Evolutionary conservation across 2,113 vertebrate genomes (phyloP).

Genomic region (Lichenostomus cassidix): DNA sequence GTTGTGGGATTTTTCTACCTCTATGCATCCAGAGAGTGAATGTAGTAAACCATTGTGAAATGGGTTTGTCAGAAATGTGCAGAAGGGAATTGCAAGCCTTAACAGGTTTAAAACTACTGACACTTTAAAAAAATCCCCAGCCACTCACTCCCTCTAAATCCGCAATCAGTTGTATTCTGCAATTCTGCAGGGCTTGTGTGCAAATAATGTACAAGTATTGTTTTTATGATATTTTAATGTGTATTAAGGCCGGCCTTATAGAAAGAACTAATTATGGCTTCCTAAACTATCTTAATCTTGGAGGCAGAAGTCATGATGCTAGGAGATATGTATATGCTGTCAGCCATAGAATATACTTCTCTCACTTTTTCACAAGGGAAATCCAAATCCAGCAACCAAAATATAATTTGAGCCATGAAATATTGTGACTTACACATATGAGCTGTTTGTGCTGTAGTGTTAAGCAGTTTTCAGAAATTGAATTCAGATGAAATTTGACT

Average conservation of each 20-base stretch:
- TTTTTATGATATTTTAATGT: not conserved
- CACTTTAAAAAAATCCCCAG: not conserved
- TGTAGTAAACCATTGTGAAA: not conserved
- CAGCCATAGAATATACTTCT: not conserved
- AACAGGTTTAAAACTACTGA: not conserved
- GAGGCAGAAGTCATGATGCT: not conserved
- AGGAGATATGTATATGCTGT: not conserved
- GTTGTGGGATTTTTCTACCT: not conserved
- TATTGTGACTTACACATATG: not conserved
- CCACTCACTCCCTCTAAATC: not conserved
- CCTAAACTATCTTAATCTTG: not conserved
- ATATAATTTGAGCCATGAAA: not conserved
- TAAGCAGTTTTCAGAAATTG: not conserved
- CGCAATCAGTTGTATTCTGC: not conserved
- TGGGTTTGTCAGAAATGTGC: not conserved
- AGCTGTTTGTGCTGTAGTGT: not conserved
- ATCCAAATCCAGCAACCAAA: not conserved
- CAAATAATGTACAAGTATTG: not conserved
- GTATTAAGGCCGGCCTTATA: not conserved
- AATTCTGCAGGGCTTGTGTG: not conserved
- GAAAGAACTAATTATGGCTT: not conserved
- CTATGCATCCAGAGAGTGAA: not conserved
- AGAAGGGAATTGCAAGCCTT: not conserved
- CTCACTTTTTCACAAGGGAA: not conserved
- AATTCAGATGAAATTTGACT: not conserved